Evolutionary conservation across 2,888 invertebrate genomes (phyloP).

Genomic region (Noctua janthina): DNA sequence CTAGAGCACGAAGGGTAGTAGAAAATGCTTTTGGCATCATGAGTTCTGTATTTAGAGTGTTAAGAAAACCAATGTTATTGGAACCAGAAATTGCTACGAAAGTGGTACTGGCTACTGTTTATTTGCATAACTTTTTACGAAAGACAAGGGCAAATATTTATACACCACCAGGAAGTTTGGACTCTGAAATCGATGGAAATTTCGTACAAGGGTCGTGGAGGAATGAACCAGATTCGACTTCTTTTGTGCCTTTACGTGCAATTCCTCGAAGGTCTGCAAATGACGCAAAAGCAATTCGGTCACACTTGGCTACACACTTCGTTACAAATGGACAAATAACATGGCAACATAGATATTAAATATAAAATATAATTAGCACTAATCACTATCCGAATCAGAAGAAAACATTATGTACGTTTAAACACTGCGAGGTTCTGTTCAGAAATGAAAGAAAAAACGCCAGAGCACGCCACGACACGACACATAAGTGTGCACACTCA

Average conservation of each 20-base stretch:
- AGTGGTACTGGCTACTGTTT: conserved; percentile 59
- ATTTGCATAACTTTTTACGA: conserved; percentile 4
- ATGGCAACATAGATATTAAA: no score
- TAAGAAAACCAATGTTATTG: conserved; percentile 55
- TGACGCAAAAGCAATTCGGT: conserved; percentile 59
- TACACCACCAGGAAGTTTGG: conserved; percentile 58
- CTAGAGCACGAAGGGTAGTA: conserved; percentile 59
- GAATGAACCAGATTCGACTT: conserved; percentile 48
- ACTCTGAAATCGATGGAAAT: conserved; percentile 54
- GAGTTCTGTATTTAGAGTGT: conserved; percentile 36
- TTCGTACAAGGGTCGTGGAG: conserved; percentile 62
- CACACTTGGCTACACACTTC: conserved; percentile 62
- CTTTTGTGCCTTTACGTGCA: conserved; percentile 52
- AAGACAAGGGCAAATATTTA: conserved; percentile 2
- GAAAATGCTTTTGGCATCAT: conserved; percentile 48
- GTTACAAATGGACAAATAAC: conserved; percentile 51
- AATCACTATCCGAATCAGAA: no score
- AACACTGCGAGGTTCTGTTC: conserved; percentile 29
- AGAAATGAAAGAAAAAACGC: conserved; percentile 30
- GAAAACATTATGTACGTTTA: conserved; percentile 3
- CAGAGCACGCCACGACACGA: conserved; percentile 22
- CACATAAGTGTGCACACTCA: background rate
- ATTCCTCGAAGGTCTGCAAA: conserved; percentile 56
- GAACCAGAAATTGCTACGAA: conserved; percentile 50
- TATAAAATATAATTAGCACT: no score